These are phyloP conservation scores for Aviceda subcristata DNA, from an alignment of 2,113 vertebrate genomes.

Conservation along the genomic window DNA sequence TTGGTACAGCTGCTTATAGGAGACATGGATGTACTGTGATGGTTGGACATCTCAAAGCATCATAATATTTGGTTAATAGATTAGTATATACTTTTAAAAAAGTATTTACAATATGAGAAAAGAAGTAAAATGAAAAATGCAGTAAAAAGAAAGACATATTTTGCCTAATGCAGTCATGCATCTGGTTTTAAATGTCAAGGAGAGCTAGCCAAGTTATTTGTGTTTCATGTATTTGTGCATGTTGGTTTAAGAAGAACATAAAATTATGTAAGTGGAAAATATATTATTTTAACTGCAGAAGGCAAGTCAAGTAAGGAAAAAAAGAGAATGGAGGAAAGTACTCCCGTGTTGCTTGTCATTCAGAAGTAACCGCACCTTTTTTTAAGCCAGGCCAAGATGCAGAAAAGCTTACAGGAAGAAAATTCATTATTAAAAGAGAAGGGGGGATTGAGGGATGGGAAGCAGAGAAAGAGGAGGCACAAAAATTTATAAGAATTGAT, in stretches of 20 bases:
- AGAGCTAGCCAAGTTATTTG: not conserved
- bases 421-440: not conserved
- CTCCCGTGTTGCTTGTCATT: not conserved
- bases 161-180: not conserved
- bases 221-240: conserved; percentile 8
- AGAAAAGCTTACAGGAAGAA: not conserved
- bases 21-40: not conserved
- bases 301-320: not conserved
- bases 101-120: not conserved
- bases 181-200: conserved; percentile 1
- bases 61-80: not conserved
- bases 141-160: not conserved
- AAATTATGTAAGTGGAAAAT: conserved; percentile 39
- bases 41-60: not conserved
- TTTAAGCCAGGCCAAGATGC: not conserved
- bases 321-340: not conserved
- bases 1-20: not conserved
- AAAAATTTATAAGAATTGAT: not conserved
- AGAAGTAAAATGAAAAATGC: not conserved
- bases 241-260: conserved; percentile 42
- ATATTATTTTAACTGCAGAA: conserved; percentile 21
- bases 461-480: not conserved
- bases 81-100: not conserved
- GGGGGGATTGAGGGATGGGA: rapidly evolving
- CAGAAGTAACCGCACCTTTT: not conserved